Evolutionary conservation across 2,797 vertebrate species (phyloP).

Genomic region (Carduelis carduelis): DNA sequence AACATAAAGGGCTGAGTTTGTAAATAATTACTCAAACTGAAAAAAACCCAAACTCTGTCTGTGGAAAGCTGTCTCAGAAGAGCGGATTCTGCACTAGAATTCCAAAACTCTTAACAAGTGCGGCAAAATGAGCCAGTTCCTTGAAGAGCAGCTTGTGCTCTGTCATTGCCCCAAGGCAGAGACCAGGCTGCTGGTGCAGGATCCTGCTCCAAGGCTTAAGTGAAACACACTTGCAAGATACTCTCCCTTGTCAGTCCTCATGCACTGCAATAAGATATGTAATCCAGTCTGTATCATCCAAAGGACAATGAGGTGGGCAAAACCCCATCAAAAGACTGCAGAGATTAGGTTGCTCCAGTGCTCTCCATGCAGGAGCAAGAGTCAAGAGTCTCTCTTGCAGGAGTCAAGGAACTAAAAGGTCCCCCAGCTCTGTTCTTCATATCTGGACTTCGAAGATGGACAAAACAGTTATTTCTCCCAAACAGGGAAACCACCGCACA

Average conservation of each 20-base stretch:
- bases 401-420: neutral
- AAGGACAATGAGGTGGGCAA: neutral
- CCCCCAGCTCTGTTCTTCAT: neutral
- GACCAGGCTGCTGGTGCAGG: neutral
- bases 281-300: neutral
- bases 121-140: neutral
- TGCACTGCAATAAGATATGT: accelerated
- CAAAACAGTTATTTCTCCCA: neutral
- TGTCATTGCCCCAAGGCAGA: neutral
- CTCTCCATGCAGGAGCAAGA: neutral
- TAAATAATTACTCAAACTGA: neutral
- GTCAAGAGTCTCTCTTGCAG: neutral
- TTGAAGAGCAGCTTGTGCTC: neutral
- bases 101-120: neutral
- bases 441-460: neutral
- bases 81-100: neutral
- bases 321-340: neutral
- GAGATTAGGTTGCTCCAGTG: neutral
- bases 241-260: neutral
- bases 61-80: neutral
- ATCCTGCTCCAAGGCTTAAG: accelerated
- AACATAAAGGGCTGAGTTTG: neutral
- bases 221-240: accelerated
- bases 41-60: neutral
- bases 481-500: neutral